Percentiles rank a stretch among this genome's conserved stretches.
Evolutionary conservation across 2,888 invertebrate genomes (phyloP).

Genomic region (Athrips mouffetella): DNA sequence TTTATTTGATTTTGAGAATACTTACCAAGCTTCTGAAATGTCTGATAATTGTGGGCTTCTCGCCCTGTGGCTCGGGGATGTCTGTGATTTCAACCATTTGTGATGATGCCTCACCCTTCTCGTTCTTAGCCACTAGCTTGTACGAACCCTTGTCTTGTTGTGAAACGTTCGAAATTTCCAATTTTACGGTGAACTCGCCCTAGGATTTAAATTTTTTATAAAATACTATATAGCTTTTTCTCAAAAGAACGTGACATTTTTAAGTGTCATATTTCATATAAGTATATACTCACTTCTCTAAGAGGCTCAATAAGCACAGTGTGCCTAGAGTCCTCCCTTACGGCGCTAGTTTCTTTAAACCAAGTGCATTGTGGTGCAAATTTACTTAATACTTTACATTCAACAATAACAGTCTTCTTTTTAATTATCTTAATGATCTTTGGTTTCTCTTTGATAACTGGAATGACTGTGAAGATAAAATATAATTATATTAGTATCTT

Average conservation of each 20-base stretch:
- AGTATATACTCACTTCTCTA: slow-evolving; percentile 80
- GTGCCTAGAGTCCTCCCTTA: slow-evolving; percentile 87
- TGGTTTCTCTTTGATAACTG: slow-evolving; percentile 95
- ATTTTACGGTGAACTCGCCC: slow-evolving; percentile 93
- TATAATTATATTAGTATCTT: slow-evolving; percentile 11
- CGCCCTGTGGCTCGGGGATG: slow-evolving; percentile 87
- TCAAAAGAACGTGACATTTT: no score
- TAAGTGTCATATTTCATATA: no score
- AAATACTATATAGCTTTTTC: background rate
- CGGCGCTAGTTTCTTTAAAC: slow-evolving; percentile 91
- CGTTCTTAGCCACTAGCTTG: slow-evolving; percentile 93
- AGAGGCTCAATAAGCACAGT: slow-evolving; percentile 87
- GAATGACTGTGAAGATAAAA: slow-evolving; percentile 82
- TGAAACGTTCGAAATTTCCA: slow-evolving; percentile 91
- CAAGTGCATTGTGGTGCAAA: slow-evolving; percentile 96
- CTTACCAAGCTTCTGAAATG: slow-evolving; percentile 87
- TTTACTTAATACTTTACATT: slow-evolving; percentile 95
- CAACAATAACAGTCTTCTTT: slow-evolving; percentile 94
- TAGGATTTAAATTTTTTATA: slow-evolving; percentile 41
- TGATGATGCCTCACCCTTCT: slow-evolving; percentile 94
- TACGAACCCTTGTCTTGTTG: slow-evolving; percentile 91
- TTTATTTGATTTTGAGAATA: slow-evolving; percentile 20
- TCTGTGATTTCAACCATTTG: slow-evolving; percentile 92
- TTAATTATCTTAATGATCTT: slow-evolving; percentile 94
- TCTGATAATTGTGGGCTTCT: slow-evolving; percentile 88